phyloP scores from a whole-genome alignment of 2,888 invertebrate species.

The Diaphora mendica region DNA sequence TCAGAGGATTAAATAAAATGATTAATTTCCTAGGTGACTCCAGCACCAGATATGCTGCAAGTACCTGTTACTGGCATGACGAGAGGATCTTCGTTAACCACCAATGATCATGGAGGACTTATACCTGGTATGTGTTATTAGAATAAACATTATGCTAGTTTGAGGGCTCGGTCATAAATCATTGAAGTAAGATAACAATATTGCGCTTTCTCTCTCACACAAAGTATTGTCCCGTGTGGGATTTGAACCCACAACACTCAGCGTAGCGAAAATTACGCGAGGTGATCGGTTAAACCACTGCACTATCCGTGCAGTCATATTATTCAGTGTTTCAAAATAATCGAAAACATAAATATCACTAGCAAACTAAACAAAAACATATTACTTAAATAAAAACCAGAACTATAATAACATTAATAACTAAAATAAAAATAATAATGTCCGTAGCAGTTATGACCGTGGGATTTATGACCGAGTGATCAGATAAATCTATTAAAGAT shows the following conservation, averaged over 20 bases:
- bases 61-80: slow-evolving; percentile 84
- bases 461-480: not conserved
- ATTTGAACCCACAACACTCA: too few relatives aligned
- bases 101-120: slow-evolving; percentile 77
- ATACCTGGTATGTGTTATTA: slow-evolving; percentile 67
- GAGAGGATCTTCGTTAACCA: slow-evolving; percentile 81
- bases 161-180: not conserved
- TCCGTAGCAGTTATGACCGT: too few relatives aligned
- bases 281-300: too few relatives aligned
- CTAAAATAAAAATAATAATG: too few relatives aligned
- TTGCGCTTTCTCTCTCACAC: not conserved
- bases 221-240: too few relatives aligned
- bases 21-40: slow-evolving; percentile 86
- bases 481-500: not conserved
- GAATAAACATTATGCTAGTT: not conserved
- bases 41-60: slow-evolving; percentile 93
- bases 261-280: too few relatives aligned
- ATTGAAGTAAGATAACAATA: not conserved
- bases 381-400: too few relatives aligned
- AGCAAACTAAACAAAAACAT: too few relatives aligned
- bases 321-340: too few relatives aligned
- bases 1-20: not conserved
- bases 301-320: too few relatives aligned
- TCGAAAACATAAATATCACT: too few relatives aligned
- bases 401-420: too few relatives aligned